Base-by-base conservation (phyloP, 2,113 vertebrate genomes). In the Gasterosteus aculeatus region DNA sequence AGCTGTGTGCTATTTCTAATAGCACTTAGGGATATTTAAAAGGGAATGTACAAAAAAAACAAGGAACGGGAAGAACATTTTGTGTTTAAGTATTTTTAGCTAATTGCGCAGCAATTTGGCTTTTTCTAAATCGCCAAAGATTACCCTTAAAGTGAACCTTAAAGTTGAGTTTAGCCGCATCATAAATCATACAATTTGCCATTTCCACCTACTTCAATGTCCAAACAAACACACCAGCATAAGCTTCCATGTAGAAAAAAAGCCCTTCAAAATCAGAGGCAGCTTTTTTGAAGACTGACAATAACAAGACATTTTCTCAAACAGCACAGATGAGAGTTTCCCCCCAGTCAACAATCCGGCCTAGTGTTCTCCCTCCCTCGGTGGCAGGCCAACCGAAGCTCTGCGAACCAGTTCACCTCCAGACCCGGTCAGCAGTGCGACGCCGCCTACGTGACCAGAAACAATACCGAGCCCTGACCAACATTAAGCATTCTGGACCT, bases 381-480 rank as follows among this genome's bases (percentile, higher is more conserved):
- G 59, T 5, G 51, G 53, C 64, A 62, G 70, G 51, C 62, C 39
- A 80, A 79, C 62, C 70, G 59, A 46, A 77, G 75, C 81, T 66
- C 80, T 80, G 73, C 19, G 3, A 83, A 81, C 47, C 83, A 31
- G 58, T 75, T 85, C 72, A 69, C 68, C 56, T 58, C n/a, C 49
- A 0, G 59, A 72, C 59, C 22, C 73, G 71, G 80, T 84, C 88
- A 76, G 84, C 88, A 78, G 16, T 14, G 49, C 4, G 68, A 80
- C 54, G 44, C 83, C 62, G 31, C 87, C 89, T 66, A 87, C 88
- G 5, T 31, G 72, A 76, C 56, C 33, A 0, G 70, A 74, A 89
- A 92, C 86, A 90, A 92, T 85, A 75, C 35, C 41, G 56, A 22
- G 64, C 67, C 22, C 75, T 72, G 68, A 82, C 73, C 78, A 57